Evolutionary conservation across 53 echinoderm and acorn worm genomes (phyloP).

Genomic region (Luidia sarsii): DNA sequence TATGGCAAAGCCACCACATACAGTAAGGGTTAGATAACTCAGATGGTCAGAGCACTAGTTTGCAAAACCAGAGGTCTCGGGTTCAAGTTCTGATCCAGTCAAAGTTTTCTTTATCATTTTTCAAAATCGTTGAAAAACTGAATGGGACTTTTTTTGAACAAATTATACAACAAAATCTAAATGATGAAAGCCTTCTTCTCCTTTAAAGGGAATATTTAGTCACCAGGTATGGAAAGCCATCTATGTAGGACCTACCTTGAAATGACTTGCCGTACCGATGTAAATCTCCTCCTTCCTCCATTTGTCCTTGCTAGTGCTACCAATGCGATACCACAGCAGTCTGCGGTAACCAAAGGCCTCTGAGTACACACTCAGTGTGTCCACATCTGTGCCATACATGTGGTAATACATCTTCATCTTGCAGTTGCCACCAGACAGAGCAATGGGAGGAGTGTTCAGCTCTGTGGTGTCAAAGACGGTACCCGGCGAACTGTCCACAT

Average conservation of each 20-base stretch:
- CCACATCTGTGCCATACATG: slow-evolving; percentile 61
- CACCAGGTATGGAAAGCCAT: too few relatives aligned
- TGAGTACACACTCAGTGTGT: slow-evolving; percentile 53
- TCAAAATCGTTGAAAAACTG: too few relatives aligned
- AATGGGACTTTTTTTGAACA: too few relatives aligned
- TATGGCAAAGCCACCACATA: too few relatives aligned
- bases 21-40: too few relatives aligned
- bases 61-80: too few relatives aligned
- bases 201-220: too few relatives aligned
- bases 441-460: slow-evolving; percentile 45
- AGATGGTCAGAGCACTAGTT: too few relatives aligned
- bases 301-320: slow-evolving; percentile 12
- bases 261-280: slow-evolving; percentile 41
- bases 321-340: slow-evolving; percentile 50
- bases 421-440: slow-evolving; percentile 34
- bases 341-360: slow-evolving; percentile 37
- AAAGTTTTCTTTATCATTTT: too few relatives aligned
- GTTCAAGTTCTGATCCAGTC: too few relatives aligned
- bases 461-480: slow-evolving; percentile 26
- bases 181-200: too few relatives aligned
- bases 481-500: slow-evolving; percentile 32
- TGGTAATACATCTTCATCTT: slow-evolving; percentile 61
- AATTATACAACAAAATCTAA: too few relatives aligned
- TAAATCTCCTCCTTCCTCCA: slow-evolving; percentile 60
- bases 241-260: slow-evolving; percentile 58